Evolutionary conservation across 2,888 invertebrate species (phyloP).

Genomic region (Amphipyra berbera): DNA sequence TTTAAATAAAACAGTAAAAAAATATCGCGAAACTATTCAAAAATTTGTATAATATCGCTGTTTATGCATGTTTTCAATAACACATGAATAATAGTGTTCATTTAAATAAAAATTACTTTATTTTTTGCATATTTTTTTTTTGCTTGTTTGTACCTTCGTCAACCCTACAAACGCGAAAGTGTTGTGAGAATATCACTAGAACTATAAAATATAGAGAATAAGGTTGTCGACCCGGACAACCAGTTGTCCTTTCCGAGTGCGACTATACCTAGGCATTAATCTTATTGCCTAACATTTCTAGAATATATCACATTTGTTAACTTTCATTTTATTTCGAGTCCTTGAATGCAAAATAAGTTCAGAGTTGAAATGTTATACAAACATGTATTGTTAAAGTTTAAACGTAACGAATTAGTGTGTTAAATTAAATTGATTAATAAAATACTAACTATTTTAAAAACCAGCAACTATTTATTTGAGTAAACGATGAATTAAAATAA

Average conservation of each 20-base stretch:
- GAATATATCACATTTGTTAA: constrained; percentile 59
- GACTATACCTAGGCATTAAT: constrained; percentile 67
- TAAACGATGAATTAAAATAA: no score
- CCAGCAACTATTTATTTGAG: no score
- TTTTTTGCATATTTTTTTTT: neutral
- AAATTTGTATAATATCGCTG: neutral
- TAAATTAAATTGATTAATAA: no score
- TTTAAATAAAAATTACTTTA: no score
- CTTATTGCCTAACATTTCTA: constrained; percentile 66
- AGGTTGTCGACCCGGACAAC: constrained; percentile 72
- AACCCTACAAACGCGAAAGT: constrained; percentile 43
- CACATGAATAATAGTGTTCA: no score
- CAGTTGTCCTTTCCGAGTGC: constrained; percentile 77
- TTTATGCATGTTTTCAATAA: no score
- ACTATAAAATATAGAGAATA: constrained; percentile 49
- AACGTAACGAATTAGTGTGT: neutral
- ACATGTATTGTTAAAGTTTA: constrained; percentile 3
- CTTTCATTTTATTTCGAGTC: constrained; percentile 55
- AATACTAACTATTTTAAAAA: no score
- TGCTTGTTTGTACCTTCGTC: neutral
- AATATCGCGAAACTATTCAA: constrained; percentile 13
- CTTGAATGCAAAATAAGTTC: constrained; percentile 58
- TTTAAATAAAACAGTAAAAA: neutral
- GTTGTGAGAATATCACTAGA: constrained; percentile 31
- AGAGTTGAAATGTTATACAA: constrained; percentile 41